phyloP scores from a whole-genome alignment of 2,888 invertebrate genomes.

The Dasysyrphus tricinctus region DNA sequence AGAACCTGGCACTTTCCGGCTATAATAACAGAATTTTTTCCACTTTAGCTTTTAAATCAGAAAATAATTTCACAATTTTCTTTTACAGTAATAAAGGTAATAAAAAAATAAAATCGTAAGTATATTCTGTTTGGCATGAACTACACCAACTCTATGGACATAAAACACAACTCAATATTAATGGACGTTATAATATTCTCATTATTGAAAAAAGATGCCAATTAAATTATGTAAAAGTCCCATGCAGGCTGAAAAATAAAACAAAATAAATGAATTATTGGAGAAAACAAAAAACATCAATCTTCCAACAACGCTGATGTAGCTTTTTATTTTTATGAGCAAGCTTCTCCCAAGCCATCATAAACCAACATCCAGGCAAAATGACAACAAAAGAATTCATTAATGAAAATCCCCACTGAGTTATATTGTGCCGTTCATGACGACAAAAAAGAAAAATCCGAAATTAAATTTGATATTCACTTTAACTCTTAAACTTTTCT shows the following conservation, averaged over 20 bases:
- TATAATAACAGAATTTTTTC: no score
- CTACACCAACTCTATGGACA: background rate
- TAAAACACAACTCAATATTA: constrained; percentile 5
- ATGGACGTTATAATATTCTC: constrained; percentile 20
- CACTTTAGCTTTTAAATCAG: no score
- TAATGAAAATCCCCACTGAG: constrained; percentile 16
- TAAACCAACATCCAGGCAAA: constrained; percentile 26
- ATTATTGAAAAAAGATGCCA: constrained; percentile 21
- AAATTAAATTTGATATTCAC: constrained; percentile 39
- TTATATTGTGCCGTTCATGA: background rate
- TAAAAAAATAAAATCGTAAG: background rate
- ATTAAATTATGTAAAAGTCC: constrained; percentile 23
- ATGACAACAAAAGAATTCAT: constrained; percentile 43
- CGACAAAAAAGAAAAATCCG: background rate
- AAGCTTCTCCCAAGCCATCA: background rate
- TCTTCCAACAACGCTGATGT: constrained; percentile 1
- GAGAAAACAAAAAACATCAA: constrained; percentile 7
- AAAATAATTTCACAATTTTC: no score
- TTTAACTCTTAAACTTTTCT: constrained; percentile 31
- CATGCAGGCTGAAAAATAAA: background rate
- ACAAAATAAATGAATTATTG: background rate
- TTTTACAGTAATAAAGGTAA: no score
- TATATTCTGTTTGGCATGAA: background rate
- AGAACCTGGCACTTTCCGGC: no score
- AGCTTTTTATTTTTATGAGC: background rate